phyloP scores from a whole-genome alignment of 2,888 invertebrate species.

The Blera fallax region DNA sequence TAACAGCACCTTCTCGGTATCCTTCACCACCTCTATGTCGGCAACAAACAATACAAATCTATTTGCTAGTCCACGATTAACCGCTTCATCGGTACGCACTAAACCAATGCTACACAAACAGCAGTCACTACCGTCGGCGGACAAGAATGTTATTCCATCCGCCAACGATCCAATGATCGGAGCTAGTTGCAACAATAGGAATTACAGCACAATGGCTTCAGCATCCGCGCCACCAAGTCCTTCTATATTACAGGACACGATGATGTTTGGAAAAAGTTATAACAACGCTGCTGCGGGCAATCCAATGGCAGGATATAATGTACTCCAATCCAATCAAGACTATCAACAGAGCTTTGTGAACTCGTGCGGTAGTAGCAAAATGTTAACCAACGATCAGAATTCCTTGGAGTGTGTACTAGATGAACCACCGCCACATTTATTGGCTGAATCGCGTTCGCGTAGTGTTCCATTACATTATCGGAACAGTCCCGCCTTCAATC shows the following conservation, averaged over 20 bases:
- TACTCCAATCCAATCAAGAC: constrained; percentile 40
- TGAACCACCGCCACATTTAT: constrained; percentile 74
- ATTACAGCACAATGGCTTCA: constrained; percentile 77
- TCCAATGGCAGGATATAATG: constrained; percentile 76
- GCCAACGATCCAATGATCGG: constrained; percentile 80
- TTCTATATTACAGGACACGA: constrained; percentile 76
- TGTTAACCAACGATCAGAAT: constrained; percentile 77
- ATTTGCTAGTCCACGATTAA: constrained; percentile 91
- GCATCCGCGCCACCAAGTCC: constrained; percentile 88
- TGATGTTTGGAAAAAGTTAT: constrained; percentile 56
- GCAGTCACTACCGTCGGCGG: constrained; percentile 76
- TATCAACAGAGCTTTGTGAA: constrained; percentile 44
- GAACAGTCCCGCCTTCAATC: constrained; percentile 77
- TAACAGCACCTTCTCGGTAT: constrained; percentile 28
- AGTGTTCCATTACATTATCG: constrained; percentile 88
- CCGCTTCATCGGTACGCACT: constrained; percentile 85
- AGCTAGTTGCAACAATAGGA: constrained; percentile 77
- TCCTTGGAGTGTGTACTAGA: constrained; percentile 79
- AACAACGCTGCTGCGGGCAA: constrained; percentile 76
- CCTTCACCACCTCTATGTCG: constrained; percentile 31
- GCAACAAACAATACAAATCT: constrained; percentile 68
- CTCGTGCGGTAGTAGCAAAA: constrained; percentile 27
- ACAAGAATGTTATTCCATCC: constrained; percentile 46
- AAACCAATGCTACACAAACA: constrained; percentile 82
- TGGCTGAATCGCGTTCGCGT: constrained; percentile 85